Percentiles rank a stretch among this genome's conserved stretches.
phyloP scores from a whole-genome alignment of 1,140 invertebrate species.

The Zaprionus tsacasi region DNA sequence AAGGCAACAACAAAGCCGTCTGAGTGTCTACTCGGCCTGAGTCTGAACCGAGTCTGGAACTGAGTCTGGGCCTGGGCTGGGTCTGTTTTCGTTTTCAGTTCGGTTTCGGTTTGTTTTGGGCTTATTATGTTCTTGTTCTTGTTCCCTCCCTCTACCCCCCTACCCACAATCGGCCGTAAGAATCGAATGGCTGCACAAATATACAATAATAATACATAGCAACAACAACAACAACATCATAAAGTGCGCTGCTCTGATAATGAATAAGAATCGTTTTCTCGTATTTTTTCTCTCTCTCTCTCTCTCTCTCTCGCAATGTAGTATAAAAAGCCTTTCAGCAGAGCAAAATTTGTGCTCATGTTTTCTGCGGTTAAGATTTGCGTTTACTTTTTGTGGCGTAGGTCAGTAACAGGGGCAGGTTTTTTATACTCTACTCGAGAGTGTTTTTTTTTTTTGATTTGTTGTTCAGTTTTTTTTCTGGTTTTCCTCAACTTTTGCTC shows the following conservation, averaged over 20 bases:
- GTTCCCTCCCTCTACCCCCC: neutral
- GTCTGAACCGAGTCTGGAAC: slow-evolving; percentile 48
- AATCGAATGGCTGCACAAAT: slow-evolving; percentile 69
- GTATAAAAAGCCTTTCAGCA: slow-evolving; percentile 47
- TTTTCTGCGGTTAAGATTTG: slow-evolving; percentile 48
- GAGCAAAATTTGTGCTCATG: slow-evolving; percentile 51
- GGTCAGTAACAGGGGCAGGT: slow-evolving; percentile 72
- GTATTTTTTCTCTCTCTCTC: slow-evolving; percentile 9
- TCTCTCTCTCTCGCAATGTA: slow-evolving; percentile 27
- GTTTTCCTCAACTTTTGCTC: slow-evolving; percentile 48
- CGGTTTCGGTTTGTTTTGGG: slow-evolving; percentile 48
- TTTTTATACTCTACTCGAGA: slow-evolving; percentile 51
- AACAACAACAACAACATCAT: slow-evolving; percentile 28
- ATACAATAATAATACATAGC: slow-evolving; percentile 50
- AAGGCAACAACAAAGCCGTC: slow-evolving; percentile 66
- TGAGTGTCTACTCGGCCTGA: slow-evolving; percentile 76
- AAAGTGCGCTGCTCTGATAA: slow-evolving; percentile 61
- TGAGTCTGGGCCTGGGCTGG: slow-evolving; percentile 29
- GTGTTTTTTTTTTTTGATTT: slow-evolving; percentile 29
- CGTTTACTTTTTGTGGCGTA: slow-evolving; percentile 41
- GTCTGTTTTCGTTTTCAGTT: slow-evolving; percentile 22
- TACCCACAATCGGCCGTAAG: slow-evolving; percentile 17
- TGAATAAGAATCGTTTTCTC: slow-evolving; percentile 62
- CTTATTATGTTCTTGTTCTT: slow-evolving; percentile 44
- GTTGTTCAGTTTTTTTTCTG: slow-evolving; percentile 11